Percentiles rank a stretch among this genome's conserved stretches.
Conservation (phyloP, 1,140 invertebrate genomes). For the Eupeodes corollae region DNA sequence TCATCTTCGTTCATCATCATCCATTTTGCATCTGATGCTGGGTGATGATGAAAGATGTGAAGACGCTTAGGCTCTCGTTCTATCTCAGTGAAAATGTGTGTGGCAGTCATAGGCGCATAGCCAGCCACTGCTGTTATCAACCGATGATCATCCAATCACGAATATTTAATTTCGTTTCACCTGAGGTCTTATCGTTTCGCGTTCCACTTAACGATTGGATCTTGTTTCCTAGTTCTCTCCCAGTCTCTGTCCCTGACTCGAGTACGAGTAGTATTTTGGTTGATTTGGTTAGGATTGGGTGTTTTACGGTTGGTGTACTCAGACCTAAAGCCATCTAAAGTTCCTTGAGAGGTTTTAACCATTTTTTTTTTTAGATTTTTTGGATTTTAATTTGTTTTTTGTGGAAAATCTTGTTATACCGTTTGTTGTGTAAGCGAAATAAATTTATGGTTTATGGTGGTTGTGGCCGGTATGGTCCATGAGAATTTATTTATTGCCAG, state of each 20-base stretch:
- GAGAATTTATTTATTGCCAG: too few relatives aligned
- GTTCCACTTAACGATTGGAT: constrained; percentile 8
- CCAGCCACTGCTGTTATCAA: neutral
- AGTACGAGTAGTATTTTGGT: constrained; percentile 24
- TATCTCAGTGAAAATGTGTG: neutral
- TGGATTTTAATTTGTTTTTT: too few relatives aligned
- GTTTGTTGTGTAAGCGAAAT: too few relatives aligned
- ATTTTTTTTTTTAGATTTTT: too few relatives aligned
- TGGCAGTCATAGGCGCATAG: neutral
- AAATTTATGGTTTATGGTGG: too few relatives aligned
- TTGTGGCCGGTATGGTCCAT: too few relatives aligned
- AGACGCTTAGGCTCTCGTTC: neutral
- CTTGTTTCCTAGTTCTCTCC: constrained; percentile 2
- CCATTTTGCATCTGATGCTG: neutral
- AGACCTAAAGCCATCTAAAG: too few relatives aligned
- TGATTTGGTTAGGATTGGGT: constrained; percentile 14
- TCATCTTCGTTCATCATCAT: constrained; percentile 7
- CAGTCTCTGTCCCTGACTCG: constrained; percentile 17
- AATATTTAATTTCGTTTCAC: constrained; percentile 39
- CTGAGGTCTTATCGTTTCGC: constrained; percentile 29
- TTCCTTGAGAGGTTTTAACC: too few relatives aligned
- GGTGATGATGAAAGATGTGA: constrained; percentile 1
- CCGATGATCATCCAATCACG: constrained; percentile 37
- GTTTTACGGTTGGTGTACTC: constrained; percentile 6
- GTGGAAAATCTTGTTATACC: too few relatives aligned